phyloP scores from a whole-genome alignment of 2,888 invertebrate species.

The Acanthosepion esculentum region DNA sequence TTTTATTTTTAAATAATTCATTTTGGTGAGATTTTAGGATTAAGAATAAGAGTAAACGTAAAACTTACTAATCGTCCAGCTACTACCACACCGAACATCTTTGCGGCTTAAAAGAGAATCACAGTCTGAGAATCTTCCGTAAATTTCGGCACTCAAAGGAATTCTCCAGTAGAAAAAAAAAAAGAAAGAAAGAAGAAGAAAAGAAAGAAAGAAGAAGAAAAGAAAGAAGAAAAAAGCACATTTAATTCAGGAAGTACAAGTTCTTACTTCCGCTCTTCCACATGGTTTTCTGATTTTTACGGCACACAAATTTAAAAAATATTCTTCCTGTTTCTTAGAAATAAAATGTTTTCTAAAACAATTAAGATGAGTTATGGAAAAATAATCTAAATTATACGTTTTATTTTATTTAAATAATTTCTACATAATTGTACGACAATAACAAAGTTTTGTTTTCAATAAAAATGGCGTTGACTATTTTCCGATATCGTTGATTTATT shows the following conservation, averaged over 20 bases:
- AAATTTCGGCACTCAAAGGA: not conserved
- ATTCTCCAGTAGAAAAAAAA: not conserved
- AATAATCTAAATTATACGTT: not conserved
- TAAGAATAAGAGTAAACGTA: not conserved
- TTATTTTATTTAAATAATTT: not conserved
- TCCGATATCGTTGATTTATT: not conserved
- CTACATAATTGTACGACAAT: not conserved
- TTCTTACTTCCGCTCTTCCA: not conserved
- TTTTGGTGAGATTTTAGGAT: not conserved
- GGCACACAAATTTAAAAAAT: not conserved
- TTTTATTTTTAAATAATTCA: too few species aligned
- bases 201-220: not conserved
- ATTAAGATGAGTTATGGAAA: not conserved
- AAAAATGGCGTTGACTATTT: not conserved
- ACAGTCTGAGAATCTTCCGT: not conserved
- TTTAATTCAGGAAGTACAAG: not conserved
- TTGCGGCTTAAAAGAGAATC: constrained; percentile 42
- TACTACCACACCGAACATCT: constrained; percentile 86
- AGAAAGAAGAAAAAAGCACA: too few species aligned
- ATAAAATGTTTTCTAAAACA: not conserved
- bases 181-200: too few species aligned
- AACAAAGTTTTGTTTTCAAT: not conserved
- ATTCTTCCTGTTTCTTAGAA: not conserved
- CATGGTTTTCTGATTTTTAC: not conserved
- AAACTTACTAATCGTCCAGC: constrained; percentile 86